phyloP scores from a whole-genome alignment of 2,113 vertebrate species.

The Heterotis niloticus region DNA sequence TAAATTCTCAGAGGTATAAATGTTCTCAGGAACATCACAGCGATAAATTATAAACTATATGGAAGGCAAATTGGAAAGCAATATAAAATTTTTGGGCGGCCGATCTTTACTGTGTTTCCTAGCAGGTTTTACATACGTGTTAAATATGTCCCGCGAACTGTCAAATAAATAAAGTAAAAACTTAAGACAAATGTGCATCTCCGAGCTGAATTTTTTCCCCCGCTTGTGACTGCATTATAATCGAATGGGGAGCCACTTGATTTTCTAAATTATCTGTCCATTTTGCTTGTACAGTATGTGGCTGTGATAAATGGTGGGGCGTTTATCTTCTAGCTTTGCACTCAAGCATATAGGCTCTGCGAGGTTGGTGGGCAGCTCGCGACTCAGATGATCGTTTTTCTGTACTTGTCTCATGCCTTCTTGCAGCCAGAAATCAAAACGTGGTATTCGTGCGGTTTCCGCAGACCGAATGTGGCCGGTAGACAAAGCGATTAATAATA shows the following conservation, averaged over 20 bases:
- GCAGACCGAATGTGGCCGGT: background rate
- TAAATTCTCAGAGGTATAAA: too few relatives aligned
- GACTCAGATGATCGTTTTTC: background rate
- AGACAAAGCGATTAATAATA: too few relatives aligned
- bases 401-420: slow-evolving; percentile 3
- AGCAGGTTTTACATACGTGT: too few relatives aligned
- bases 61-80: too few relatives aligned
- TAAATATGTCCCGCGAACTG: too few relatives aligned
- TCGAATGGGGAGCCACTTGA: background rate
- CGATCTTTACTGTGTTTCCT: too few relatives aligned
- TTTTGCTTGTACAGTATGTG: slow-evolving; percentile 1
- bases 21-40: too few relatives aligned
- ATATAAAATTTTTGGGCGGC: too few relatives aligned
- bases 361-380: background rate
- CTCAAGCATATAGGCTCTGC: background rate
- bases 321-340: slow-evolving; percentile 3
- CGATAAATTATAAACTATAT: too few relatives aligned
- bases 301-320: background rate
- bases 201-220: too few relatives aligned
- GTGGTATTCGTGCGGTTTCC: background rate
- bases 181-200: too few relatives aligned
- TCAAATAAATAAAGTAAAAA: too few relatives aligned
- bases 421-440: background rate
- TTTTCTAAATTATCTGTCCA: background rate
- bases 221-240: background rate